These are phyloP conservation scores for Brenthis hecate DNA, from an alignment of 2,888 invertebrate genomes.

Conservation along the genomic window DNA sequence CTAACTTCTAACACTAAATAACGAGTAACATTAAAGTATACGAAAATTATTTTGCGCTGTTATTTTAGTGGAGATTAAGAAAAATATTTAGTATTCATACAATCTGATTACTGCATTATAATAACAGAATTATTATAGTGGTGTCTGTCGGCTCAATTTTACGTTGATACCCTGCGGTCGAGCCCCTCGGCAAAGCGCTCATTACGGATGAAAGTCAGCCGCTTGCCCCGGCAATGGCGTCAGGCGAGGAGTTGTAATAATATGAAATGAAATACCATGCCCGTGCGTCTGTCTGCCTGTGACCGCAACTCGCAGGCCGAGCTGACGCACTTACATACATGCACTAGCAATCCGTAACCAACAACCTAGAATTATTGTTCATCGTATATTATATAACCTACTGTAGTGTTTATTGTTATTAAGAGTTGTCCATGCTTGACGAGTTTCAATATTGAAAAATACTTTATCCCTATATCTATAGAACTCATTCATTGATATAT, in stretches of 20 bases:
- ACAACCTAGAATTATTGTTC: slow-evolving; percentile 59
- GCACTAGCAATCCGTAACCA: slow-evolving; percentile 57
- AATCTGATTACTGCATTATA: slow-evolving; percentile 30
- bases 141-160: slow-evolving; percentile 49
- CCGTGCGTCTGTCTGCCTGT: slow-evolving; percentile 62
- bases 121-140: slow-evolving; percentile 31
- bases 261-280: slow-evolving; percentile 67
- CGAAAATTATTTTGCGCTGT: too few species aligned
- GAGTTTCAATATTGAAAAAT: too few species aligned
- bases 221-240: slow-evolving; percentile 45
- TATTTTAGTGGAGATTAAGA: not conserved
- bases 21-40: too few species aligned
- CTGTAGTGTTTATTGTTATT: too few species aligned
- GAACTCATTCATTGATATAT: slow-evolving; percentile 34
- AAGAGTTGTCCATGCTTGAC: too few species aligned
- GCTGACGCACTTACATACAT: slow-evolving; percentile 54
- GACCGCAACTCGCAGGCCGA: slow-evolving; percentile 55
- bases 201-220: slow-evolving; percentile 72
- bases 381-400: not conserved
- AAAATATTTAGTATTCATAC: slow-evolving; percentile 18
- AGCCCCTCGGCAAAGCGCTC: slow-evolving; percentile 55
- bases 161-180: slow-evolving; percentile 60
- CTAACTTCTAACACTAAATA: too few species aligned
- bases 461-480: too few species aligned
- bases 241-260: slow-evolving; percentile 58